A percentile compares a stretch with the other conserved stretches of the same genome.
phyloP scores from a whole-genome alignment of 2,888 invertebrate species.

The Yponomeuta plumbellus region DNA sequence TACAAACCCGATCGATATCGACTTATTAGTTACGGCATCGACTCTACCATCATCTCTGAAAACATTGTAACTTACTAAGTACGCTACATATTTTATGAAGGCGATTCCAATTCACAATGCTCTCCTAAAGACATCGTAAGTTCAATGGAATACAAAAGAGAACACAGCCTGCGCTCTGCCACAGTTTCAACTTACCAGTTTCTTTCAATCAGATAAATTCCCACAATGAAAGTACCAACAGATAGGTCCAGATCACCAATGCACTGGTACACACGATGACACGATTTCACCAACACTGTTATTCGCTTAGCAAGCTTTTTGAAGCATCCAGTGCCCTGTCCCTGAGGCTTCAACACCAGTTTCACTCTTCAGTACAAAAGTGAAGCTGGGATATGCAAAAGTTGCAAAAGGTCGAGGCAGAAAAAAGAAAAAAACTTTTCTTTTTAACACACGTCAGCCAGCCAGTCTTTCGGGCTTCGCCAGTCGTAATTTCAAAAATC shows the following conservation, averaged over 20 bases:
- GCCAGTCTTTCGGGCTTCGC: neutral
- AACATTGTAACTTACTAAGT: neutral
- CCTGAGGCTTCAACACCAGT: conserved; percentile 17
- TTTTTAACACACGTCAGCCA: conserved; percentile 2
- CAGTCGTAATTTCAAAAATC: neutral
- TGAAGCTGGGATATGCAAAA: conserved; percentile 9
- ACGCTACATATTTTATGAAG: neutral
- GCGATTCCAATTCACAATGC: neutral
- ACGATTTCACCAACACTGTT: conserved; percentile 35
- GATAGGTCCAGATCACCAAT: conserved; percentile 44
- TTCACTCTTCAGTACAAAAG: conserved; percentile 8
- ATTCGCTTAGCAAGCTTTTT: neutral
- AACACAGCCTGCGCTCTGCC: conserved; percentile 24
- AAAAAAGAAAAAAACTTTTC: conserved; percentile 21
- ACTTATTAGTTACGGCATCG: too few relatives aligned
- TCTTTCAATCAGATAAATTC: conserved; percentile 54
- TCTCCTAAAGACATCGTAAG: neutral
- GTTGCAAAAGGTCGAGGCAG: conserved; percentile 30
- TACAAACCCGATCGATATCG: too few relatives aligned
- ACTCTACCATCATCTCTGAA: neutral
- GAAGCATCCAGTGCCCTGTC: neutral
- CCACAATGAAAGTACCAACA: conserved; percentile 55
- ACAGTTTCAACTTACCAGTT: conserved; percentile 49
- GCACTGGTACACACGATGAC: conserved; percentile 29
- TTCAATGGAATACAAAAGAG: conserved; percentile 38